Evolutionary conservation across 2,113 vertebrate species (phyloP).

Genomic region (Hystrix brachyura): DNA sequence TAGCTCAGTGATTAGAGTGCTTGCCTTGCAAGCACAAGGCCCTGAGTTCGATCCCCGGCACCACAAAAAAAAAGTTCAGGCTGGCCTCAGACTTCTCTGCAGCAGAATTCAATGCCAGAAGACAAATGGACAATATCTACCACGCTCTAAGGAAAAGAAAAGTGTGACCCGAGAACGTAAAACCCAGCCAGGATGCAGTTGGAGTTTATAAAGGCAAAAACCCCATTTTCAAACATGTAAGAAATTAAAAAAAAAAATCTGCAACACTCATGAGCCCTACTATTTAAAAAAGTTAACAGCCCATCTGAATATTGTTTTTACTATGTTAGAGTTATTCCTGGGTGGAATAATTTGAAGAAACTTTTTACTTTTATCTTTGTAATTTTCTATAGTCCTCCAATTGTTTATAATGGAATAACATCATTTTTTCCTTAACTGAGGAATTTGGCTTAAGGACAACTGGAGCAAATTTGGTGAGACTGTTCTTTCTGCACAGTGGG

Average conservation of each 20-base stretch:
- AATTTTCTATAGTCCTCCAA: constrained; percentile 14
- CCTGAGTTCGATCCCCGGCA: no score
- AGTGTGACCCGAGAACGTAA: constrained; percentile 69
- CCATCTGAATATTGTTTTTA: neutral
- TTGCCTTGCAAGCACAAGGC: no score
- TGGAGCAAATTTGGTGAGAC: constrained; percentile 3
- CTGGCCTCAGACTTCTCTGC: constrained; percentile 43
- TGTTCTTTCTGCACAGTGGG: constrained; percentile 28
- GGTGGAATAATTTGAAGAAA: neutral
- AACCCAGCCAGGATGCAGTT: constrained; percentile 34
- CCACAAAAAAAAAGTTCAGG: neutral
- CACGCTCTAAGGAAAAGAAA: constrained; percentile 71
- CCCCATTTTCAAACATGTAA: constrained; percentile 50
- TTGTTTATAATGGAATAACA: neutral
- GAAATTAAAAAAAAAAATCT: neutral
- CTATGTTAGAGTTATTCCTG: neutral
- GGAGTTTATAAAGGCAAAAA: constrained; percentile 60
- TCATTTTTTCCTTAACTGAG: constrained; percentile 13
- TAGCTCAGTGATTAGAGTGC: no score
- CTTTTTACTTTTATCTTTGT: constrained; percentile 53
- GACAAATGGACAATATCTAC: constrained; percentile 53
- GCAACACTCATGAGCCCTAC: neutral
- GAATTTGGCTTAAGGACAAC: constrained; percentile 17
- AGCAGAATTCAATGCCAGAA: constrained; percentile 52
- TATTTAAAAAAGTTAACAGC: neutral